Evolutionary conservation across 2,888 invertebrate genomes (phyloP).

Genomic region (Scelioninae gen. 2): DNA sequence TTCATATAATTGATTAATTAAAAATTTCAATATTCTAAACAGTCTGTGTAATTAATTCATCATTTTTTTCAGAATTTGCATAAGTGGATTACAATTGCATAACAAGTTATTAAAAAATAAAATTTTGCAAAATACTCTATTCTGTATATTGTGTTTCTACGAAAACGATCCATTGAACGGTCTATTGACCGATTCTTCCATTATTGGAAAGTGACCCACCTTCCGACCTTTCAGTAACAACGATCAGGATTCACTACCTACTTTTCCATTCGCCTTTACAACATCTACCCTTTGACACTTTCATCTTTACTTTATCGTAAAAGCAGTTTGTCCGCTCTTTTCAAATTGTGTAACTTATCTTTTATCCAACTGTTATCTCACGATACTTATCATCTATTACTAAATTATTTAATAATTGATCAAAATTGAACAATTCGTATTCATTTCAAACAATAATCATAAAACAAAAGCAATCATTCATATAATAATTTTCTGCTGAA

Average conservation of each 20-base stretch:
- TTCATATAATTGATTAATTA: too few relatives aligned
- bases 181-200: conserved; percentile 33
- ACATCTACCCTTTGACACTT: conserved; percentile 48
- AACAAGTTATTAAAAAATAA: not conserved
- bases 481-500: too few relatives aligned
- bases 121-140: not conserved
- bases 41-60: too few relatives aligned
- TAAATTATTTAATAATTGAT: conserved; percentile 2
- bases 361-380: conserved; percentile 9
- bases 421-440: too few relatives aligned
- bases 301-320: conserved; percentile 49
- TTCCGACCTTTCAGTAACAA: conserved; percentile 35
- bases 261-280: conserved; percentile 51
- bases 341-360: conserved; percentile 30
- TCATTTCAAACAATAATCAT: too few relatives aligned
- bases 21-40: too few relatives aligned
- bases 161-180: conserved; percentile 28
- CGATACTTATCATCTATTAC: not conserved
- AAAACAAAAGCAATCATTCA: too few relatives aligned
- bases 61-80: too few relatives aligned
- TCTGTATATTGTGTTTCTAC: conserved; percentile 9
- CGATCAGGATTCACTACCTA: conserved; percentile 50
- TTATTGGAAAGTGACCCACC: conserved; percentile 40
- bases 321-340: conserved; percentile 44
- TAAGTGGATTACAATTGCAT: too few relatives aligned